A percentile compares a stretch with the other conserved stretches of the same genome.
Conservation (phyloP, 2,113 vertebrate genomes). For the Campylomormyrus numenius region DNA sequence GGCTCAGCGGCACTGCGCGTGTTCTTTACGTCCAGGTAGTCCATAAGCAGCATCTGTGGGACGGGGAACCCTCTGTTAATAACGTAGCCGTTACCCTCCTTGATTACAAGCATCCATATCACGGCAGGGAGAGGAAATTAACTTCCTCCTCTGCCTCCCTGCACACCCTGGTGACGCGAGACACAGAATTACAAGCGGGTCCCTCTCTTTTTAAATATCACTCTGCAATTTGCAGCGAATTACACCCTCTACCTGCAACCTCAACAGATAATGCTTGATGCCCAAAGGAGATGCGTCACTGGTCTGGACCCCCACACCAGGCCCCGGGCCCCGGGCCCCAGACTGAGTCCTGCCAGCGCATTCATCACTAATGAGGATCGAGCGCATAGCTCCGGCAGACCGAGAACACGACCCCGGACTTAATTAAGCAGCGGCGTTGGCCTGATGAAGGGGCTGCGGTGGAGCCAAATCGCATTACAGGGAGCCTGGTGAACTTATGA, state of each 20-base stretch:
- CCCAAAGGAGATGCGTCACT: slow-evolving; percentile 56
- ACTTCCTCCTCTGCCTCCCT: not conserved
- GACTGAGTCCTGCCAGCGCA: slow-evolving; percentile 52
- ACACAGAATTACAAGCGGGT: slow-evolving; percentile 32
- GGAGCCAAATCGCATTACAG: slow-evolving; percentile 78
- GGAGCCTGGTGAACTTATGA: slow-evolving; percentile 79
- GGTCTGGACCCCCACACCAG: slow-evolving; percentile 11
- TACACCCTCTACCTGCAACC: slow-evolving; percentile 54
- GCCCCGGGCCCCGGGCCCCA: slow-evolving; percentile 13
- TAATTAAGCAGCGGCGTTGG: slow-evolving; percentile 81
- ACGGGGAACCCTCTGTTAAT: not conserved
- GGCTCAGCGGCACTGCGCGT: slow-evolving; percentile 81
- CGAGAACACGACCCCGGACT: slow-evolving; percentile 60
- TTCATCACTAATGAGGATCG: slow-evolving; percentile 79
- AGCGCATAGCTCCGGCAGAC: slow-evolving; percentile 56
- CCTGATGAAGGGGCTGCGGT: slow-evolving; percentile 76
- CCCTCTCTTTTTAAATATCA: slow-evolving; percentile 26
- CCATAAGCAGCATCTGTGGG: slow-evolving; percentile 82
- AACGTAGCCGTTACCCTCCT: not conserved
- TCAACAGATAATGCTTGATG: slow-evolving; percentile 33
- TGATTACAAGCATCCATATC: not conserved
- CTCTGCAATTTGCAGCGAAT: slow-evolving; percentile 52
- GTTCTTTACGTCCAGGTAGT: slow-evolving; percentile 98
- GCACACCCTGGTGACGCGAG: slow-evolving; percentile 27
- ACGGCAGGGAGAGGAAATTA: not conserved